Percentiles rank a stretch among this genome's conserved stretches.
Conservation (phyloP, 2,888 invertebrate species). For the Gastrophysa polygoni region DNA sequence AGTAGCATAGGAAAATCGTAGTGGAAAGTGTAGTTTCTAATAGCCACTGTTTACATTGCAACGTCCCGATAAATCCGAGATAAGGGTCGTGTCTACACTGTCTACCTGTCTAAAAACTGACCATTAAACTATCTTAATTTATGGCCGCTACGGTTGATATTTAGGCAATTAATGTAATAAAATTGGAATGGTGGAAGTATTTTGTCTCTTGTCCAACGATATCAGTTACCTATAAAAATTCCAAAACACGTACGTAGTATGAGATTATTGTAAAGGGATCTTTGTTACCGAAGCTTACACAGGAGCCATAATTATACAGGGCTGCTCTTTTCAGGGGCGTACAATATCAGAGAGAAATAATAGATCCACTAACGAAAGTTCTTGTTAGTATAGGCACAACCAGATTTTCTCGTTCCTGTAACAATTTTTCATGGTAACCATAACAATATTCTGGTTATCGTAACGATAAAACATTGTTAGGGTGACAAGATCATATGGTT, state of each 20-base stretch:
- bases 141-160: constrained; percentile 4
- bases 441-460: too few species aligned
- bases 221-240: constrained; percentile 13
- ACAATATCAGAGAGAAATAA: too few species aligned
- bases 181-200: constrained; percentile 4
- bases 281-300: too few species aligned
- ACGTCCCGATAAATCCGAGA: background rate
- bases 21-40: background rate
- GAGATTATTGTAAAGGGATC: too few species aligned
- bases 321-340: too few species aligned
- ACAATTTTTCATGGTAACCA: too few species aligned
- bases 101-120: background rate
- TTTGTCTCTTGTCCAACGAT: background rate
- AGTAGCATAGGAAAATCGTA: background rate
- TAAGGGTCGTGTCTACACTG: constrained; percentile 3
- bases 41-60: background rate
- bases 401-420: too few species aligned
- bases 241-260: background rate
- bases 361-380: too few species aligned
- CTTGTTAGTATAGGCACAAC: too few species aligned
- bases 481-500: too few species aligned
- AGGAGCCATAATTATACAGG: too few species aligned
- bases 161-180: constrained; percentile 15
- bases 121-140: constrained; percentile 13
- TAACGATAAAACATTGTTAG: too few species aligned